Evolutionary conservation across 2,113 vertebrate species (phyloP), one percentile per base, ranked within the genome.

Genomic region (Neolamprologus toae): DNA sequence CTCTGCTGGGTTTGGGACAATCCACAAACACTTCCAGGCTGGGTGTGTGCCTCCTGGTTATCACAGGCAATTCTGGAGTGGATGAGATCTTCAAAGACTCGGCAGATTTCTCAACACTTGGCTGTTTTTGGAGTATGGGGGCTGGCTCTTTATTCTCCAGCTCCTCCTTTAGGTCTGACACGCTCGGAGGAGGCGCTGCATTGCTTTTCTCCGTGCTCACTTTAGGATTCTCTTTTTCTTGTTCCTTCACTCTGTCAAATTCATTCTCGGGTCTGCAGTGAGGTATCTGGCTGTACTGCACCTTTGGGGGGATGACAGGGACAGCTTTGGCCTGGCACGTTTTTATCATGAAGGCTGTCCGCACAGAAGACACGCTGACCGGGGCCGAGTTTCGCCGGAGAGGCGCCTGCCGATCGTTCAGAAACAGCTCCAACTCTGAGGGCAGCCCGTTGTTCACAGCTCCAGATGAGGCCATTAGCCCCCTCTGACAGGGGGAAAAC

Each of bases 261-360:
- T 94, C 91, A 81, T 97, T 97, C 21, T 97, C 95, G 1, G 96
- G 97, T 76, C 97, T 95, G 3, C 97, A 97, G 90, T 97, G 97
- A 57, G 98, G 98, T 92, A 98, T 97, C 94, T 98, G 98, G 3
- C 98, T 99, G 91, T 99, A 99, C 93, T 99, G 98, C 92, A 99
- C 93, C 92, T 99, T 98, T 4, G 98, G 99, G 0, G 98, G 97
- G 91, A 99, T 96, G 47, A 99, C 99, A 0, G 99, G 99, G 26
- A 99, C 98, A 0, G 98, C 98, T 95, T 97, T 98, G 73, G 98
- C 98, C 90, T 99, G 98, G 91, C 98, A 98, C 17, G 98, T 98
- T 93, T 98, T 99, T 28, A 99, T 97, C 98, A 99, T 98, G 94
- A 98, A 99, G 28, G 99, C 98, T 5, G 98, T 98, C 85, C 98